phyloP scores from a whole-genome alignment of 2,113 vertebrate species.

The Elephas maximus region DNA sequence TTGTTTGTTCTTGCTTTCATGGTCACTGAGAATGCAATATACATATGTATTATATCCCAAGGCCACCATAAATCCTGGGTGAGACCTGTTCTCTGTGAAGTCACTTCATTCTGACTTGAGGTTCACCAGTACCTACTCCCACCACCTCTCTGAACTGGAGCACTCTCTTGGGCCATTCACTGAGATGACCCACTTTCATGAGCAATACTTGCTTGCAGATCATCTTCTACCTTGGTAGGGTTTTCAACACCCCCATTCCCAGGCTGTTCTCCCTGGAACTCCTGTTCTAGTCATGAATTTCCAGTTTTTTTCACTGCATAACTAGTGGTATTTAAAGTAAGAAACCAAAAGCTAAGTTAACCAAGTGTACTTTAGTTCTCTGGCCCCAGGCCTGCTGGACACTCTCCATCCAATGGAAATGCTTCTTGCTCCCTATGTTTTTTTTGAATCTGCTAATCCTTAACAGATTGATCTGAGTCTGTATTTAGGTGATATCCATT shows the following conservation, averaged over 20 bases:
- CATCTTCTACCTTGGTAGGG: not conserved
- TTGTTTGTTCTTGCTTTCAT: not conserved
- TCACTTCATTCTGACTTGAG: not conserved
- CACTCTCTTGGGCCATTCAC: not conserved
- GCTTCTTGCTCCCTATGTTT: not conserved
- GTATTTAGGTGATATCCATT: not conserved
- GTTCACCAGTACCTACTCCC: no score
- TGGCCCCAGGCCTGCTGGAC: not conserved
- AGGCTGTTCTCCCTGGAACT: conserved; percentile 3
- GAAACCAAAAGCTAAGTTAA: not conserved
- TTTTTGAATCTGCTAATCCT: not conserved
- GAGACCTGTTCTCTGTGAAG: not conserved
- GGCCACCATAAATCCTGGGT: not conserved
- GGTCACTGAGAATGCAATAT: not conserved
- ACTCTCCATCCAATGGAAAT: not conserved
- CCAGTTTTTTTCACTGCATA: not conserved
- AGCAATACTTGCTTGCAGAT: not conserved
- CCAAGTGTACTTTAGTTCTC: not conserved
- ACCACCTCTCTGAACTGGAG: not conserved
- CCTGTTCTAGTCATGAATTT: not conserved
- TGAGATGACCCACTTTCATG: not conserved
- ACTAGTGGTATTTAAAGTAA: conserved; percentile 56
- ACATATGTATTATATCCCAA: not conserved
- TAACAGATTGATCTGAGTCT: conserved; percentile 60
- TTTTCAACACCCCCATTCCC: not conserved